Percentiles rank a stretch among this genome's conserved stretches.
Evolutionary conservation across 2,888 invertebrate genomes (phyloP).

Genomic region (Anoncus sp.): DNA sequence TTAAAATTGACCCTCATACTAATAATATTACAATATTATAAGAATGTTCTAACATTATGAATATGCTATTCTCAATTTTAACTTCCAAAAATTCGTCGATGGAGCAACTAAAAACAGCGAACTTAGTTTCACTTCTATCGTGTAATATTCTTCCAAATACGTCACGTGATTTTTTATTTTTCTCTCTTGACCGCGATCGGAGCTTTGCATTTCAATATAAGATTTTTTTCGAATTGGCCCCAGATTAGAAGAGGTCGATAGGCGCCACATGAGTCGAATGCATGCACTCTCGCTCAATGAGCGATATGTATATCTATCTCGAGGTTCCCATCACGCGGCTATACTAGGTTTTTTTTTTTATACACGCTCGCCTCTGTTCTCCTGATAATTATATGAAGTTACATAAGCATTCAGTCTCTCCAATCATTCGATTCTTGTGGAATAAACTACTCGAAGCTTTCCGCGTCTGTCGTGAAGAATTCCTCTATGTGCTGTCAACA

Average conservation of each 20-base stretch:
- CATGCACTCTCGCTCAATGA: constrained; percentile 1
- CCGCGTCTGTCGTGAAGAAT: constrained; percentile 22
- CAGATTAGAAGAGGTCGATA: constrained; percentile 47
- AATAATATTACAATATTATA: no score
- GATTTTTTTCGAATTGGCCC: not conserved
- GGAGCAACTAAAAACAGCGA: no score
- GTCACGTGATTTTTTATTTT: no score
- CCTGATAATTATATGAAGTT: constrained; percentile 53
- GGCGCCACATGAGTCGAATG: constrained; percentile 26
- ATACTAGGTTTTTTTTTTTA: constrained; percentile 24
- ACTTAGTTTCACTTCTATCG: no score
- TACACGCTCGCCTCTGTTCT: constrained; percentile 34
- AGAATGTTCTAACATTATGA: no score
- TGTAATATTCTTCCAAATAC: no score
- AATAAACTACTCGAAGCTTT: constrained; percentile 35
- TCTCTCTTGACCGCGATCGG: no score
- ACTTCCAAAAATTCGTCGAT: no score
- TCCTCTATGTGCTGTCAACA: constrained; percentile 1
- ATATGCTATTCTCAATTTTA: no score
- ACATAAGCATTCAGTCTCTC: constrained; percentile 35
- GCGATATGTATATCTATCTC: constrained; percentile 4
- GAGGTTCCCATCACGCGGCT: constrained; percentile 12
- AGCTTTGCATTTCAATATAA: not conserved
- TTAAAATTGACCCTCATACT: no score
- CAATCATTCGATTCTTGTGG: constrained; percentile 31